Conservation (phyloP, 1,140 invertebrate species). For the Drosophila eugracilis region DNA sequence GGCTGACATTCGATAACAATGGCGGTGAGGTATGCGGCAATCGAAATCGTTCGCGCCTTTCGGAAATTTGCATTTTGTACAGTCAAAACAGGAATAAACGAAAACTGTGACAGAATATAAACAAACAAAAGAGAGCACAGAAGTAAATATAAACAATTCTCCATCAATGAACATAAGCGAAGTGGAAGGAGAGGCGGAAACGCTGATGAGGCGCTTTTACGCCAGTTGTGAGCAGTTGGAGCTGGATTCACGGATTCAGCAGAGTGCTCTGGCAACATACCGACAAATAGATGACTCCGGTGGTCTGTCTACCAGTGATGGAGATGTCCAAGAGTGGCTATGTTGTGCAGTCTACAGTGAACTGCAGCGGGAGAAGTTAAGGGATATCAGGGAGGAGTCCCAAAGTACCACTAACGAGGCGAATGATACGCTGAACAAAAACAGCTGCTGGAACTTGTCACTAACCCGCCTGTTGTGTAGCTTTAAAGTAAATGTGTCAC, state of each 20-base stretch:
- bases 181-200: constrained; percentile 7
- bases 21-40: constrained; percentile 2
- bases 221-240: constrained; percentile 42
- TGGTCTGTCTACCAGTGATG: constrained; percentile 16
- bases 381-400: constrained; percentile 40
- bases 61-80: constrained; percentile 50
- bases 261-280: constrained; percentile 42
- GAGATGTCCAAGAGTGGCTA: constrained; percentile 58
- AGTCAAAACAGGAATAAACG: constrained; percentile 15
- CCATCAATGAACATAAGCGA: constrained; percentile 13
- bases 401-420: neutral
- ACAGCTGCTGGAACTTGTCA: constrained; percentile 61
- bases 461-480: constrained; percentile 89
- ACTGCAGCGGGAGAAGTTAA: constrained; percentile 52
- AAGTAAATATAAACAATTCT: neutral
- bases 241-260: constrained; percentile 27
- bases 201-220: constrained; percentile 24
- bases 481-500: constrained; percentile 94
- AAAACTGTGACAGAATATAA: neutral
- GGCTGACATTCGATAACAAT: constrained; percentile 9
- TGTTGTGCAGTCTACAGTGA: constrained; percentile 63
- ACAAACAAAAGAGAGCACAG: constrained; percentile 1
- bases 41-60: constrained; percentile 42
- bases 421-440: neutral
- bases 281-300: constrained; percentile 38